Percentiles rank a stretch among this genome's conserved stretches.
These are phyloP conservation scores for Neoarius graeffei DNA, from an alignment of 2,113 vertebrate species.

Conservation along the genomic window DNA sequence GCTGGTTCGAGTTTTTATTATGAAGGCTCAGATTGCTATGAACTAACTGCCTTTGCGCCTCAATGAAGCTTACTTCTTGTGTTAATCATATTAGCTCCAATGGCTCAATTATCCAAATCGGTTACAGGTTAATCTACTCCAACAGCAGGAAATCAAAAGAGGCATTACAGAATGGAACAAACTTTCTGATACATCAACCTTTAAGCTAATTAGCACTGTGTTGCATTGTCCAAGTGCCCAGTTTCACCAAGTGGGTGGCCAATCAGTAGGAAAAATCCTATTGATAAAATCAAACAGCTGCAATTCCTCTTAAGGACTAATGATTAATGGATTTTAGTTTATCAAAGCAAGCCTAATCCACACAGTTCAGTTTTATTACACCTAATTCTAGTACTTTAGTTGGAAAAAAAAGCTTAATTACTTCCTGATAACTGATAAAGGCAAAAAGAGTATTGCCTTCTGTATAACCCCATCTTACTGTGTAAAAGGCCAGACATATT, in stretches of 20 bases:
- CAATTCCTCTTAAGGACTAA: conserved; percentile 8
- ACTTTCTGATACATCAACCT: not conserved
- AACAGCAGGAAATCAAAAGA: conserved; percentile 39
- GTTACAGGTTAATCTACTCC: conserved; percentile 65
- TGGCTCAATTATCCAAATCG: conserved; percentile 59
- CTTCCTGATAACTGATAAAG: conserved; percentile 38
- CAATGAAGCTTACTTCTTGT: conserved; percentile 8
- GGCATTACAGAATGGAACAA: conserved; percentile 44
- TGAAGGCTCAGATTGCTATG: conserved; percentile 3
- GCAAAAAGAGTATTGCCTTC: not conserved
- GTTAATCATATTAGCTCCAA: conserved; percentile 65
- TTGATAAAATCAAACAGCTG: conserved; percentile 30
- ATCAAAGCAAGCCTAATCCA: conserved; percentile 18
- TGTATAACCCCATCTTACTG: conserved; percentile 1
- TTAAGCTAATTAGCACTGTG: not conserved
- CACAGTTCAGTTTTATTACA: conserved; percentile 7
- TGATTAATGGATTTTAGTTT: conserved; percentile 25
- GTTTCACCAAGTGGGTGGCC: conserved; percentile 39
- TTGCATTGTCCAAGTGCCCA: conserved; percentile 12
- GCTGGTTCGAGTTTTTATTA: not conserved
- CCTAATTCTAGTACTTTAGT: conserved; percentile 21
- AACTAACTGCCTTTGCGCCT: conserved; percentile 18
- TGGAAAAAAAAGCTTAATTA: conserved; percentile 5
- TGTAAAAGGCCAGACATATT: conserved; percentile 5
- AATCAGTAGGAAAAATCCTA: not conserved